Conservation (phyloP, 2,888 invertebrate species). For the Phrixothrix hirtus region DNA sequence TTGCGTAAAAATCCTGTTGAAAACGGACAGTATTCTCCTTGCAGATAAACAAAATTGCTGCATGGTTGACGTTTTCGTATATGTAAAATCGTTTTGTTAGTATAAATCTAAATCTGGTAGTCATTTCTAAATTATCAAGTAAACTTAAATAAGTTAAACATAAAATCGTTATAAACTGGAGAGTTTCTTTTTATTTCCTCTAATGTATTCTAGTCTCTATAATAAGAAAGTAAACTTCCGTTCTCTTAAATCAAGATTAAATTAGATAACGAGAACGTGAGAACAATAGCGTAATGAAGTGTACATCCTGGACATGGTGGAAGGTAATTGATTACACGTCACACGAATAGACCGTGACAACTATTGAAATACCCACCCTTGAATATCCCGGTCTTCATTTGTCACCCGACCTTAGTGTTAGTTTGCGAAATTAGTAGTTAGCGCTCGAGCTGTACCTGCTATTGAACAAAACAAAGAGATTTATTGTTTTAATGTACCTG, state of each 20-base stretch:
- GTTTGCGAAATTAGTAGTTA: slow-evolving; percentile 37
- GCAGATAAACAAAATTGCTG: no score
- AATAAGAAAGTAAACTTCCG: no score
- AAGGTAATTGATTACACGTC: slow-evolving; percentile 27
- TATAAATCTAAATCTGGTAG: no score
- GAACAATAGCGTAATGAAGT: slow-evolving; percentile 23
- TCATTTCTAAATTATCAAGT: no score
- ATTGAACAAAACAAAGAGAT: slow-evolving; percentile 24
- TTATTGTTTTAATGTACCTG: slow-evolving; percentile 20
- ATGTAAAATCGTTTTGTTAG: no score
- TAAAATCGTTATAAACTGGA: no score
- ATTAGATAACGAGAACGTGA: slow-evolving; percentile 12
- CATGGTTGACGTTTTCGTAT: background rate
- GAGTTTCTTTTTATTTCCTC: no score
- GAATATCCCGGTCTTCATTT: slow-evolving; percentile 35
- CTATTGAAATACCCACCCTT: slow-evolving; percentile 25
- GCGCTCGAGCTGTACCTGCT: slow-evolving; percentile 9
- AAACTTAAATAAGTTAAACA: no score
- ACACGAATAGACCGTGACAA: slow-evolving; percentile 33
- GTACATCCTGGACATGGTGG: slow-evolving; percentile 23
- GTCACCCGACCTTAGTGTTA: slow-evolving; percentile 37
- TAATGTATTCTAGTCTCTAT: no score
- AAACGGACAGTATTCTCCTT: no score
- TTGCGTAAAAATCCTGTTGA: no score
- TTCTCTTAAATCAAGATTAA: slow-evolving; percentile 21